Conservation (phyloP, 2,113 vertebrate species). For the Marmota flaviventris region DNA sequence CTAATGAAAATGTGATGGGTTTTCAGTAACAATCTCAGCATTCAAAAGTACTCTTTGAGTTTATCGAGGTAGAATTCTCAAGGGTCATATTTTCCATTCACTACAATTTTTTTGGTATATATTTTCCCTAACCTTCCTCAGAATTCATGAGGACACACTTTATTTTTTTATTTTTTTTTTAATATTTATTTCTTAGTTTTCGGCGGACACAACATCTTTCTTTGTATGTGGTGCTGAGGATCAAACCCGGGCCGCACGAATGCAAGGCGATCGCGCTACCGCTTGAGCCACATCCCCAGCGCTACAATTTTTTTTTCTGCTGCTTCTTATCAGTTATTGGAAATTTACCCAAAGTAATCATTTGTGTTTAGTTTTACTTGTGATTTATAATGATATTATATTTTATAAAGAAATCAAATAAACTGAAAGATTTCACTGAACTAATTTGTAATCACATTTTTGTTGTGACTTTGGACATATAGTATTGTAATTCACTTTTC, state of each 20-base stretch:
- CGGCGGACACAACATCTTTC: no score
- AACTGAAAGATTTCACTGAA: slow-evolving; percentile 19
- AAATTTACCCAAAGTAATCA: slow-evolving; percentile 47
- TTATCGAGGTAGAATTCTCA: slow-evolving; percentile 46
- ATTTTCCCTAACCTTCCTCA: no score
- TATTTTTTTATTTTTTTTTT: no score
- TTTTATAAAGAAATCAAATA: slow-evolving; percentile 54
- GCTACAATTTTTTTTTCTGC: slow-evolving; percentile 37
- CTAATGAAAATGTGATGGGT: slow-evolving; percentile 47
- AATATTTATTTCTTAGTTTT: no score
- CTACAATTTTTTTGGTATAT: neutral
- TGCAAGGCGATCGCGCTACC: no score
- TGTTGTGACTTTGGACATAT: neutral
- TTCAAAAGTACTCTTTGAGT: slow-evolving; percentile 46
- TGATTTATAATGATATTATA: slow-evolving; percentile 41
- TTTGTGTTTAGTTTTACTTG: slow-evolving; percentile 59
- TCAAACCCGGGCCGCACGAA: no score
- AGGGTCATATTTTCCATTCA: slow-evolving; percentile 48
- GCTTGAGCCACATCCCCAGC: no score
- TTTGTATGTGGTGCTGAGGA: no score
- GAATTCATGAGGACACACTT: no score
- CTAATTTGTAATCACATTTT: slow-evolving; percentile 22
- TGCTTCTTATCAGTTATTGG: slow-evolving; percentile 46
- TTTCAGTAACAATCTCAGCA: slow-evolving; percentile 37
- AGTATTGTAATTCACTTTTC: slow-evolving; percentile 20